Percentiles rank a stretch among this genome's conserved stretches.
Conservation (phyloP, 1,140 invertebrate species). For the Penaeus indicus region DNA sequence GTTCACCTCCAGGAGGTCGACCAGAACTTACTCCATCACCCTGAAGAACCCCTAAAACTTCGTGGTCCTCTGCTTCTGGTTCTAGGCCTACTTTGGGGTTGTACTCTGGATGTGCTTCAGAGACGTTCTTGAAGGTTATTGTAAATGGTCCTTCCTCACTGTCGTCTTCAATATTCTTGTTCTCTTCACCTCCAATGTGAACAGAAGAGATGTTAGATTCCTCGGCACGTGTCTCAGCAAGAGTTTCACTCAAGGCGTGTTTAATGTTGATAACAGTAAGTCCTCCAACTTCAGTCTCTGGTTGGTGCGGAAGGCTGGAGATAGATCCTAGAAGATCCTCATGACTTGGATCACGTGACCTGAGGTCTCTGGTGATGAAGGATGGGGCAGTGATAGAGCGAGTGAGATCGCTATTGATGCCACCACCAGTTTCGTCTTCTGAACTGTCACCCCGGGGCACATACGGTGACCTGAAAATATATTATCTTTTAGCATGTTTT, state of each 20-base stretch:
- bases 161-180: slow-evolving; percentile 43
- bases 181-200: slow-evolving; percentile 40
- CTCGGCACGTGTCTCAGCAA: slow-evolving; percentile 43
- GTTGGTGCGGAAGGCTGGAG: slow-evolving; percentile 28
- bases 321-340: slow-evolving; percentile 39
- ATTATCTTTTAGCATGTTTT: not conserved
- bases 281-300: slow-evolving; percentile 15
- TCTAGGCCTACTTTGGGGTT: slow-evolving; percentile 37
- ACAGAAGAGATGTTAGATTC: slow-evolving; percentile 44
- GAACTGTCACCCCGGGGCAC: slow-evolving; percentile 65
- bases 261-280: slow-evolving; percentile 56
- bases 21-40: slow-evolving; percentile 58
- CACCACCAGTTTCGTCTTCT: slow-evolving; percentile 46
- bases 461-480: slow-evolving; percentile 68
- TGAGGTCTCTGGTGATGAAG: slow-evolving; percentile 55
- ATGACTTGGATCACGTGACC: slow-evolving; percentile 66
- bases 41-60: slow-evolving; percentile 54
- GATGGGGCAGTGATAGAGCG: slow-evolving; percentile 55
- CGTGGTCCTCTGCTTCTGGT: slow-evolving; percentile 55
- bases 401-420: slow-evolving; percentile 35
- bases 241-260: slow-evolving; percentile 45
- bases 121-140: slow-evolving; percentile 66
- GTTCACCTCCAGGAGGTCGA: slow-evolving; percentile 53
- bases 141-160: slow-evolving; percentile 63
- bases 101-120: slow-evolving; percentile 48